A percentile compares a stretch with the other conserved stretches of the same genome.
Conservation (phyloP, 2,113 vertebrate species). For the Megaleporinus macrocephalus region DNA sequence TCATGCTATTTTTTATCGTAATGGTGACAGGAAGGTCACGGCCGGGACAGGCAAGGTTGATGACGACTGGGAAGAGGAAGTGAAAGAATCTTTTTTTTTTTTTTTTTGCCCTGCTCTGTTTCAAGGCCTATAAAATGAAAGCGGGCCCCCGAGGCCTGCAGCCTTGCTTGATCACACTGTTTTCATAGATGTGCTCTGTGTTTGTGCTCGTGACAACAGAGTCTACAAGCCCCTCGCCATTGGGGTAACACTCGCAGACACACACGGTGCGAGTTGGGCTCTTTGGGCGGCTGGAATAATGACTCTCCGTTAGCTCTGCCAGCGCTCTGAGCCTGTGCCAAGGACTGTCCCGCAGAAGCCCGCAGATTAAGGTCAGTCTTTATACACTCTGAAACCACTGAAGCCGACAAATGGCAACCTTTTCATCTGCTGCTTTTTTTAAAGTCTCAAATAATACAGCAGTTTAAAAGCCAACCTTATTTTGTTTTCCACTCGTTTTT, state of each 20-base stretch:
- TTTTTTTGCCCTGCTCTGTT: constrained; percentile 32
- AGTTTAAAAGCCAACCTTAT: neutral
- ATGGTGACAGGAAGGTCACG: constrained; percentile 52
- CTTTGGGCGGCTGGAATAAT: constrained; percentile 48
- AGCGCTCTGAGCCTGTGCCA: constrained; percentile 44
- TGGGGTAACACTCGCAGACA: constrained; percentile 32
- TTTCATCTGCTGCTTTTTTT: constrained; percentile 3
- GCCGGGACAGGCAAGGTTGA: constrained; percentile 18
- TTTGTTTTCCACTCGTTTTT: neutral
- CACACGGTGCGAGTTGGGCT: constrained; percentile 28
- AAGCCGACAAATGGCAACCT: constrained; percentile 13
- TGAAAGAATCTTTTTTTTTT: constrained; percentile 13
- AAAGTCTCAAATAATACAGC: neutral
- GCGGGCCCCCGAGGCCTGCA: constrained; percentile 37
- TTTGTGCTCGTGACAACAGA: constrained; percentile 39
- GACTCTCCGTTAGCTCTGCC: constrained; percentile 36
- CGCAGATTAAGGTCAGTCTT: constrained; percentile 47
- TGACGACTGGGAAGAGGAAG: constrained; percentile 17
- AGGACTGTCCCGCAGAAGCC: constrained; percentile 19
- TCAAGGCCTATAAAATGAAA: constrained; percentile 38
- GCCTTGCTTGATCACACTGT: constrained; percentile 37
- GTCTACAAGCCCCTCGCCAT: constrained; percentile 43
- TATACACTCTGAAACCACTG: constrained; percentile 13
- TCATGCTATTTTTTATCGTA: constrained; percentile 59
- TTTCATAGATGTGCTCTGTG: constrained; percentile 52